Base-by-base conservation (phyloP, 2,113 vertebrate genomes). In the Bos taurus region DNA sequence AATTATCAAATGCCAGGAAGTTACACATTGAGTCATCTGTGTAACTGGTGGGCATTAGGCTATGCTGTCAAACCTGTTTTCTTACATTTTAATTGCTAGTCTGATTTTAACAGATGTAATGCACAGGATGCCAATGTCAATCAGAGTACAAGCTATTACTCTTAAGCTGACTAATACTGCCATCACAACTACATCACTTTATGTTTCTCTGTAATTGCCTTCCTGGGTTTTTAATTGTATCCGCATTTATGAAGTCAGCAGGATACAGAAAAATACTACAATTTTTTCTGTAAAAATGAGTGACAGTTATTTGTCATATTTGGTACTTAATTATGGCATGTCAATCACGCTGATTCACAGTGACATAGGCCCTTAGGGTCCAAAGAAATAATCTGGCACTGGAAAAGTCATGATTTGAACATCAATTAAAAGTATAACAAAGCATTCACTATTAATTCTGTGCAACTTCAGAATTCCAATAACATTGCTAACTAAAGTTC, bases 21-120 rank as follows among this genome's bases (percentile, higher is more conserved):
- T 43, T n/a, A 78, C 2, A 48, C 8, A 56, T 3, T 77, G 19
- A 87, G 56, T 93, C 54, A 83, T 7, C 11, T 83, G 21, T 93
- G 46, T 90, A 89, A 48, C 33, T 88, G 33, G 12, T 88, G 43
- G 88, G 12, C 40, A 9, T 94, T 80, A 43, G 71, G 40, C 17
- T 67, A 59, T 52, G 23, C 48, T 62, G n/a, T 67, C 16, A 80
- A 84, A 91, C 2, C 21, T 40, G n/a, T 88, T 94, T 82, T 84
- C 64, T 92, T 88, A 57, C 78, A 78, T 83, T 94, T 9, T 60
- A 87, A 71, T 40, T 93, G n/a, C 15, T 46, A 93, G 50, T 25
- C 59, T 88, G 48, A 78, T 94, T 88, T 92, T 94, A 91, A 91
- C 36, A 80, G 89, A 86, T 48, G 23, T 64, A 91, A 67, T 87